Base-by-base conservation (phyloP, 1,140 invertebrate genomes). In the Anastrepha obliqua region DNA sequence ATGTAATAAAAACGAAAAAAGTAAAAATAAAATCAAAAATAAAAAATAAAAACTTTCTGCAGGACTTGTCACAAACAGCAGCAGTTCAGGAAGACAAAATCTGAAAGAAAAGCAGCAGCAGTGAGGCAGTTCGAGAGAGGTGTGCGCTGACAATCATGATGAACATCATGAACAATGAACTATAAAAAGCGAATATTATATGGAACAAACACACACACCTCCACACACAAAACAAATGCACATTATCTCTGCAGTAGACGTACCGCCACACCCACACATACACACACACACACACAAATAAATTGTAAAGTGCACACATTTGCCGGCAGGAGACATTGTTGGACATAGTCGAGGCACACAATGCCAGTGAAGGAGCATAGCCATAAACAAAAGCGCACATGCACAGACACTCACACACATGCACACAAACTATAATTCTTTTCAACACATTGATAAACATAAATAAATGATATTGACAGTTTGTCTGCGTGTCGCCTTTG, bases 401-500 rank as follows among this genome's bases (percentile, higher is more conserved):
- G 20, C 9, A 81, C 3, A 42, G n/a, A 62, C 13, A 62, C 15
- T 13, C 2, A 62, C 4, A 62, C 4, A 17, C 13, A 62, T 62
- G 13, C 15, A 62, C 15, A 29, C 4, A 62, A 62, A 3, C 51
- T 55, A 55, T 6, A 55, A 11, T 5, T 55, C 51, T 9, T 62
- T 62, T 7, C 60, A 17, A n/a, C 15, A 17, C 60, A 78, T 55
- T 51, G 44, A 15, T 51, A 55, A 17, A 29, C 29, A 29, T 29
- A 51, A 78, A 78, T 55, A 55, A 55, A 78, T 4, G 44, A 55
- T 78, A 78, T 78, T 78, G 74, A 51, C 74, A 78, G 74, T 78
- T 29, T 51, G 44, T 78, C 44, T 55, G 47, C 44, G 74, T 81
- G 74, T 81, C n/a, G 74, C 74, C 47, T 81, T 81, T 81, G 74